Percentiles rank a stretch among this genome's conserved stretches.
phyloP scores from a whole-genome alignment of 2,888 invertebrate genomes.

The Philopedon plagiatum region DNA sequence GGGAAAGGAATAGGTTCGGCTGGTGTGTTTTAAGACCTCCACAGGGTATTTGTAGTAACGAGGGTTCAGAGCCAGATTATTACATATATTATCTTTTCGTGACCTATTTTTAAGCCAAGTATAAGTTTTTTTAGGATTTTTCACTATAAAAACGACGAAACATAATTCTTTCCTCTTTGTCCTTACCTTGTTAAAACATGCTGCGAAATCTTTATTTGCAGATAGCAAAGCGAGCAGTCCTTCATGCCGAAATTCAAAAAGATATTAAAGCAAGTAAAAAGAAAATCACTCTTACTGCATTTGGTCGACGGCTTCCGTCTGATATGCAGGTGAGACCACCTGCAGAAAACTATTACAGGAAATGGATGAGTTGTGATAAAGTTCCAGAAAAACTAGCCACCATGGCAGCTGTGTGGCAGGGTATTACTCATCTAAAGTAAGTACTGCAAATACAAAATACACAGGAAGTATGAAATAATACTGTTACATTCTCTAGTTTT shows the following conservation, averaged over 20 bases:
- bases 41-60: no score
- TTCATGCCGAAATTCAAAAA: conserved; percentile 51
- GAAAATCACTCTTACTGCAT: conserved; percentile 47
- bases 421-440: conserved; percentile 73
- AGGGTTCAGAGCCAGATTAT: no score
- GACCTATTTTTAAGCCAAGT: no score
- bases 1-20: no score
- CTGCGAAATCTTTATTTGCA: conserved; percentile 29
- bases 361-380: conserved; percentile 72
- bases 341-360: conserved; percentile 69
- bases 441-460: no score
- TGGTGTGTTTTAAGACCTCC: no score
- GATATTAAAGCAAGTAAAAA: conserved; percentile 50
- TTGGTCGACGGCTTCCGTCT: conserved; percentile 52
- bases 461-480: no score
- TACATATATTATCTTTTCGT: no score
- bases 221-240: conserved; percentile 48
- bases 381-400: conserved; percentile 73
- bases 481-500: no score
- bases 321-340: conserved; percentile 54
- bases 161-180: not conserved
- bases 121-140: no score
- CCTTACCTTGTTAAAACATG: no score
- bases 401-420: conserved; percentile 77
- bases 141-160: no score